Conservation (phyloP, 2,888 invertebrate genomes). For the Nineta flava region DNA sequence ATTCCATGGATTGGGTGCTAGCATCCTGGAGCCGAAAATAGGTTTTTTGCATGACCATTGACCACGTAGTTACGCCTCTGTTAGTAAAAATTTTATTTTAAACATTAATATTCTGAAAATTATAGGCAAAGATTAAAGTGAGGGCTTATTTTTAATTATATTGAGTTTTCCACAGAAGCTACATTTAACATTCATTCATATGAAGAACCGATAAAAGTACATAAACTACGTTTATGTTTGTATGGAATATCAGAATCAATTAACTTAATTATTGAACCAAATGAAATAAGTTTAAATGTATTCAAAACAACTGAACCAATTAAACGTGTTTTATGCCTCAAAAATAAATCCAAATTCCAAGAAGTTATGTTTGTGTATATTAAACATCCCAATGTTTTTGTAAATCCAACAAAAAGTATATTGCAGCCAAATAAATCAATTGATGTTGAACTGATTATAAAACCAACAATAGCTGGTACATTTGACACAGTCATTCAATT, state of each 20-base stretch:
- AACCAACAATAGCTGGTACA: conserved; percentile 1
- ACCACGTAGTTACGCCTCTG: too few relatives aligned
- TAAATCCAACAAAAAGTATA: conserved; percentile 26
- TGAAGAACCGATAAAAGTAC: too few relatives aligned
- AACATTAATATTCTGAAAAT: too few relatives aligned
- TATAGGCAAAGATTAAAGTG: too few relatives aligned
- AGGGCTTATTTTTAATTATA: too few relatives aligned
- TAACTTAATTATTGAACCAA: conserved; percentile 30
- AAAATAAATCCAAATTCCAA: conserved; percentile 29
- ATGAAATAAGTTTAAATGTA: conserved; percentile 29
- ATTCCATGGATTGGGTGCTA: too few relatives aligned
- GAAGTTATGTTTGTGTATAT: conserved; percentile 28
- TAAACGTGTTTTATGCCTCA: conserved; percentile 26
- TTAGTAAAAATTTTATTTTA: too few relatives aligned
- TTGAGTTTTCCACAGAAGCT: conserved; percentile 18
- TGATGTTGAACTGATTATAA: conserved; percentile 11
- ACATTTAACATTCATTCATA: too few relatives aligned
- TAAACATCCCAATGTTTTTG: conserved; percentile 26
- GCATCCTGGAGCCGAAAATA: too few relatives aligned
- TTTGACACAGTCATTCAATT: background rate
- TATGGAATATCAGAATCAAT: conserved; percentile 38
- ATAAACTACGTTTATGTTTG: conserved; percentile 32
- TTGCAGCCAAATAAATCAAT: conserved; percentile 25
- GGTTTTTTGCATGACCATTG: too few relatives aligned
- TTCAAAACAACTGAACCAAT: conserved; percentile 25